Conservation (phyloP, 2,113 vertebrate species). For the Catharus fuscescens region DNA sequence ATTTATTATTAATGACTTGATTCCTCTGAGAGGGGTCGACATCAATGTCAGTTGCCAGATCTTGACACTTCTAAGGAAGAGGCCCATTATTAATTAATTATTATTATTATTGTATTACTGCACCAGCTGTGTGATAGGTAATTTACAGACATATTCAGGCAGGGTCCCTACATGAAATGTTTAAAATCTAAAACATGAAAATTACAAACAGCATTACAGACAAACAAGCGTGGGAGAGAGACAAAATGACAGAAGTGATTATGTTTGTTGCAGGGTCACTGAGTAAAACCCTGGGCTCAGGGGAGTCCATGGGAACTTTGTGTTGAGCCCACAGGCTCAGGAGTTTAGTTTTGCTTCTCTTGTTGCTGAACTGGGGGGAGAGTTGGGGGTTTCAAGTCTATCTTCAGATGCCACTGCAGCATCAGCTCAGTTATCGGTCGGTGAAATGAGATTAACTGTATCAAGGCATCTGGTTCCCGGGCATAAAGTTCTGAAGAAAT, state of each 20-base stretch:
- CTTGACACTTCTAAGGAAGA: conserved; percentile 55
- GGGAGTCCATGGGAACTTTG: not conserved
- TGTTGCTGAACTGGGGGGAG: not conserved
- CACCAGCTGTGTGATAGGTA: conserved; percentile 41
- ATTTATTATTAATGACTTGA: conserved; percentile 66
- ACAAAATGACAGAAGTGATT: conserved; percentile 16
- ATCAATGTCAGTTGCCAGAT: conserved; percentile 55
- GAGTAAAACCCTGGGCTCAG: not conserved
- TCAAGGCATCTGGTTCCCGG: not conserved
- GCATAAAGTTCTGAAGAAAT: not conserved
- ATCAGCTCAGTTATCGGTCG: not conserved
- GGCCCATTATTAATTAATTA: conserved; percentile 69
- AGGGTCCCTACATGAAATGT: conserved; percentile 22
- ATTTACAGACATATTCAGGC: conserved; percentile 43
- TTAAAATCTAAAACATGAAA: conserved; percentile 36
- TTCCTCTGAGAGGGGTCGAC: conserved; percentile 61
- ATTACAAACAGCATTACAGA: conserved; percentile 38
- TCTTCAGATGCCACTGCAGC: not conserved
- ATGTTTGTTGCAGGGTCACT: not conserved
- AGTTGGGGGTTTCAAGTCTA: not conserved
- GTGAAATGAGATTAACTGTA: not conserved
- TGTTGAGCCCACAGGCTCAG: not conserved
- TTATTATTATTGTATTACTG: conserved; percentile 63
- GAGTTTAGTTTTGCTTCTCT: not conserved
- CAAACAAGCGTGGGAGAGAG: not conserved